These are phyloP conservation scores for Rhingia campestris DNA, from an alignment of 2,888 invertebrate genomes.

Conservation along the genomic window DNA sequence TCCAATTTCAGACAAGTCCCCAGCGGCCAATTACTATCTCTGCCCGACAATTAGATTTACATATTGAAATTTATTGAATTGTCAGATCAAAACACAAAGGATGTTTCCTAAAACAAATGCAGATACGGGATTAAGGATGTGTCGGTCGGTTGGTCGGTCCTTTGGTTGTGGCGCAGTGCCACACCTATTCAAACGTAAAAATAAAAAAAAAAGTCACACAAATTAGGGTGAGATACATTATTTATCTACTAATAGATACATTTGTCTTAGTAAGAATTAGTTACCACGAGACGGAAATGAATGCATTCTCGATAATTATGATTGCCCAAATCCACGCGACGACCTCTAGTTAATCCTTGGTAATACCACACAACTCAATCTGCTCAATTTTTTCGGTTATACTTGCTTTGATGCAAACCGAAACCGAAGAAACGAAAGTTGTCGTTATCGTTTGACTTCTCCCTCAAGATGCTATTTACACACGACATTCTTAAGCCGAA, in stretches of 20 bases:
- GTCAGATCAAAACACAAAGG: constrained; percentile 38
- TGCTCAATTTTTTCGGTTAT: not conserved
- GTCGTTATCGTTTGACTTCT: constrained; percentile 8
- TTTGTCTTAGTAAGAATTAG: not conserved
- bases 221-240: constrained; percentile 2
- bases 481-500: constrained; percentile 7
- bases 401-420: not conserved
- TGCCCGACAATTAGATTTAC: constrained; percentile 39
- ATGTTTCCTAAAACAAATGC: not conserved
- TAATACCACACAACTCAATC: constrained; percentile 13
- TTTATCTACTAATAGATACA: constrained; percentile 27
- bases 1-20: constrained; percentile 27
- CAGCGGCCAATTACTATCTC: constrained; percentile 57
- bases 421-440: not conserved
- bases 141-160: too few relatives aligned
- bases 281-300: constrained; percentile 16
- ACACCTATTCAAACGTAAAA: too few relatives aligned
- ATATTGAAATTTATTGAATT: constrained; percentile 49
- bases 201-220: too few relatives aligned
- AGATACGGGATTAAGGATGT: not conserved
- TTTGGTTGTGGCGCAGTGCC: too few relatives aligned
- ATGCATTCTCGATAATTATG: constrained; percentile 23
- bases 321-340: constrained; percentile 42
- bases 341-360: constrained; percentile 12
- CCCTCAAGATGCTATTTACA: constrained; percentile 22